These are phyloP conservation scores for Climacteris rufus DNA, from an alignment of 2,113 vertebrate genomes.

Conservation along the genomic window DNA sequence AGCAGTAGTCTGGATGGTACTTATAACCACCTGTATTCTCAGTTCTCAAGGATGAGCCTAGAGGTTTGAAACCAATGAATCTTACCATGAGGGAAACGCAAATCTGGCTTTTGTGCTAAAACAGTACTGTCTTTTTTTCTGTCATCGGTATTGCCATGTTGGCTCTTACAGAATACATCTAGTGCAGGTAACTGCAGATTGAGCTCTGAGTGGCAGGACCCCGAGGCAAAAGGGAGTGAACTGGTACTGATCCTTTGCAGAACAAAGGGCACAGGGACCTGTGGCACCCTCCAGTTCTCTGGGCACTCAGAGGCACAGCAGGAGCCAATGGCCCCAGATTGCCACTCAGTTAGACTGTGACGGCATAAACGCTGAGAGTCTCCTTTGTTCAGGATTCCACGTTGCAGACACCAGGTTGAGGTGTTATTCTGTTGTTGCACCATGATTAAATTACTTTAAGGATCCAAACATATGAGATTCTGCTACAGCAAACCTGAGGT, in stretches of 20 bases:
- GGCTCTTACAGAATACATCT: rapidly evolving
- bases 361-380: not conserved
- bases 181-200: not conserved
- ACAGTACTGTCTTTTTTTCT: not conserved
- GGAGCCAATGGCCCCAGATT: not conserved
- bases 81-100: not conserved
- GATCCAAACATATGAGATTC: not conserved
- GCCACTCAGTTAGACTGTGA: not conserved
- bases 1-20: not conserved
- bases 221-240: not conserved
- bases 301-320: not conserved
- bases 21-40: not conserved
- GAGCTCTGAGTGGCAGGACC: not conserved
- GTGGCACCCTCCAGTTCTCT: not conserved
- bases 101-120: not conserved
- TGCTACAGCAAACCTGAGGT: not conserved
- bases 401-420: not conserved
- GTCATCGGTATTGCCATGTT: not conserved
- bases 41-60: not conserved
- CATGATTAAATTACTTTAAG: not conserved
- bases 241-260: not conserved
- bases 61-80: not conserved
- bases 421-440: not conserved
- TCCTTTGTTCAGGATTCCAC: not conserved
- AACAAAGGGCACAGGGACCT: not conserved